phyloP scores from a whole-genome alignment of 2,113 vertebrate genomes.

The Morone chrysops region DNA sequence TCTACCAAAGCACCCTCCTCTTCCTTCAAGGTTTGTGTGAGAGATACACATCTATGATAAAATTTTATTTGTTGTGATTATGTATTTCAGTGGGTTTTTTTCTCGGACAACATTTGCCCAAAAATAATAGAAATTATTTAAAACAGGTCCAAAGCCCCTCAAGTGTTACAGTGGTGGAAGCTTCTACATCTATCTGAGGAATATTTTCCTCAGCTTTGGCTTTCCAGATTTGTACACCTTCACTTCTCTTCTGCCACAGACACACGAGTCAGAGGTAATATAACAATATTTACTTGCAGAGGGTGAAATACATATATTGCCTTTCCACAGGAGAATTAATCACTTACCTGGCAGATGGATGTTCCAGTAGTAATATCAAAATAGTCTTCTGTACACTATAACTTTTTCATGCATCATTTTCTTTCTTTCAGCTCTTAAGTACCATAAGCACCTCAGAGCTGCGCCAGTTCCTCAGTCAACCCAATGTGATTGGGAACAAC shows the following conservation, averaged over 20 bases:
- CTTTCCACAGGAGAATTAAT: neutral
- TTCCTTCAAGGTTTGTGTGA: constrained; percentile 55
- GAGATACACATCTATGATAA: neutral
- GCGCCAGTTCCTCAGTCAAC: constrained; percentile 61
- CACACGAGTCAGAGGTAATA: constrained; percentile 58
- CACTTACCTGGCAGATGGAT: neutral
- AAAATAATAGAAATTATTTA: neutral
- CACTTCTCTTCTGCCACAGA: constrained; percentile 59
- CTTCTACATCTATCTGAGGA: constrained; percentile 70
- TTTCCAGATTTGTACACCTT: constrained; percentile 71
- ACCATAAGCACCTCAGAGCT: constrained; percentile 75
- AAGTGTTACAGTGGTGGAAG: constrained; percentile 70
- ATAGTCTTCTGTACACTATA: neutral
- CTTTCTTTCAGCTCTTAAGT: constrained; percentile 68
- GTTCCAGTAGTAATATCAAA: neutral
- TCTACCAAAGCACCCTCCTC: constrained; percentile 42
- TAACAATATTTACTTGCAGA: neutral
- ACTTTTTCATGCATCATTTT: neutral
- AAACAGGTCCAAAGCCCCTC: constrained; percentile 54
- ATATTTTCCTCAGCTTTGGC: constrained; percentile 70
- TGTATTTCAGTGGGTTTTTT: neutral
- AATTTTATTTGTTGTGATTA: neutral
- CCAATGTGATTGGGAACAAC: constrained; percentile 35
- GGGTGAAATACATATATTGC: neutral
- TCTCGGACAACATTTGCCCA: neutral